Percentiles rank a stretch among this genome's conserved stretches.
Conservation (phyloP, 2,888 invertebrate species). For the Mythimna ferrago region DNA sequence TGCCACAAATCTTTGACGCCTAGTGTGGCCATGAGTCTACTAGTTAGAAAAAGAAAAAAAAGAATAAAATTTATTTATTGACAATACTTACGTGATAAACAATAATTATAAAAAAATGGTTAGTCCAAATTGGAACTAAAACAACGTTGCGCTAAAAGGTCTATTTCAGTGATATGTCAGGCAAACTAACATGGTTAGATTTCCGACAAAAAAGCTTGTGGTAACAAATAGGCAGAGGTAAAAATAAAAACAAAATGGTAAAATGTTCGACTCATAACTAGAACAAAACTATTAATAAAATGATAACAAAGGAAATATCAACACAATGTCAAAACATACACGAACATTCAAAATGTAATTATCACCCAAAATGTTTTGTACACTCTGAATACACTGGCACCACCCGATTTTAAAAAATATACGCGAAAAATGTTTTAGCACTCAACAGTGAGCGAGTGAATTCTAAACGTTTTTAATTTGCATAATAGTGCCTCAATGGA, state of each 20-base stretch:
- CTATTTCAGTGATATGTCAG: no score
- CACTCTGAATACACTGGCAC: conserved; percentile 10
- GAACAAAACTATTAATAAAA: background rate
- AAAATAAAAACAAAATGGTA: background rate
- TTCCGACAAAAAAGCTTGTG: background rate
- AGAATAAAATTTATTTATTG: no score
- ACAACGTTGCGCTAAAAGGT: no score
- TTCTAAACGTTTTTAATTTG: conserved; percentile 58
- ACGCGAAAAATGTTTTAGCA: conserved; percentile 46
- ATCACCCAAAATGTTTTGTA: conserved; percentile 19
- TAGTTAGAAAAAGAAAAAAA: no score
- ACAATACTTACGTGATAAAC: no score
- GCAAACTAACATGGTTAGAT: no score
- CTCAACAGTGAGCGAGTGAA: conserved; percentile 44
- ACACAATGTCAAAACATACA: background rate
- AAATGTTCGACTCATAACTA: background rate
- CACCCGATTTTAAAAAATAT: conserved; percentile 28
- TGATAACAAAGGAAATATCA: background rate
- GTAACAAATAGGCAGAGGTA: background rate
- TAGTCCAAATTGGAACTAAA: no score
- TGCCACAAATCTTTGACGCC: no score
- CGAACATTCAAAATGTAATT: conserved; percentile 21
- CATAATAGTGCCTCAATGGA: conserved; percentile 56
- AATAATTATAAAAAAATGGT: no score
- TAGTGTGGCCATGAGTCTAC: no score